These are phyloP conservation scores for Ctenochaetus hawaiiensis DNA, from an alignment of 2,797 vertebrate genomes.

Conservation along the genomic window DNA sequence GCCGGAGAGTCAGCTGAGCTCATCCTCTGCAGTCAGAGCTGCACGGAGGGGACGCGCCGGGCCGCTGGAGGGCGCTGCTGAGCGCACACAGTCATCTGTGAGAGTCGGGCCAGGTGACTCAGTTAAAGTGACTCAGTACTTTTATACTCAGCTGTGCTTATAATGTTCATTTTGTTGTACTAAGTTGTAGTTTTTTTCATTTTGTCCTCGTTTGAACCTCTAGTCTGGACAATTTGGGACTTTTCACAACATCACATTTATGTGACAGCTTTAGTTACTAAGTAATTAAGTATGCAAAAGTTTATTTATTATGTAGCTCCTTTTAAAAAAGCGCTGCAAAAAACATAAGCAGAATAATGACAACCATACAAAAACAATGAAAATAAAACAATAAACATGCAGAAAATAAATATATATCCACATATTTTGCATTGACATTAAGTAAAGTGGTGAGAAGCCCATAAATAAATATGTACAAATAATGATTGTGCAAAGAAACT, in stretches of 20 bases:
- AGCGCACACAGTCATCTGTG: not conserved
- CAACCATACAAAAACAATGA: no score
- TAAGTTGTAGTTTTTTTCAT: not conserved
- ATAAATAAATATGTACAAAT: no score
- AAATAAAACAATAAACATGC: no score
- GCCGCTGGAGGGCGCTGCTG: conserved; percentile 64
- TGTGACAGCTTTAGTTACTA: not conserved
- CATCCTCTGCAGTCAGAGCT: conserved; percentile 74
- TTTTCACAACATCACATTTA: not conserved
- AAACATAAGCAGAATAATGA: no score
- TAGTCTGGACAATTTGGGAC: no score
- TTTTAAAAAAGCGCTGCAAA: no score
- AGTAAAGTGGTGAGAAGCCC: not conserved
- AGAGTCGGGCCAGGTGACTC: not conserved
- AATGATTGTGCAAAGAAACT: not conserved
- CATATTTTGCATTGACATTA: not conserved
- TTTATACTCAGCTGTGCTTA: not conserved
- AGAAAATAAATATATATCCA: no score
- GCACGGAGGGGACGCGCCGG: not conserved
- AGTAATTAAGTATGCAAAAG: no score
- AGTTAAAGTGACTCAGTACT: not conserved
- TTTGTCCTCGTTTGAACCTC: no score
- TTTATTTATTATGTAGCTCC: no score
- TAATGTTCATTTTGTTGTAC: not conserved
- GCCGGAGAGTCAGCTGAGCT: conserved; percentile 61